Evolutionary conservation across 2,888 invertebrate genomes (phyloP).

Genomic region (Cordilura impudica): DNA sequence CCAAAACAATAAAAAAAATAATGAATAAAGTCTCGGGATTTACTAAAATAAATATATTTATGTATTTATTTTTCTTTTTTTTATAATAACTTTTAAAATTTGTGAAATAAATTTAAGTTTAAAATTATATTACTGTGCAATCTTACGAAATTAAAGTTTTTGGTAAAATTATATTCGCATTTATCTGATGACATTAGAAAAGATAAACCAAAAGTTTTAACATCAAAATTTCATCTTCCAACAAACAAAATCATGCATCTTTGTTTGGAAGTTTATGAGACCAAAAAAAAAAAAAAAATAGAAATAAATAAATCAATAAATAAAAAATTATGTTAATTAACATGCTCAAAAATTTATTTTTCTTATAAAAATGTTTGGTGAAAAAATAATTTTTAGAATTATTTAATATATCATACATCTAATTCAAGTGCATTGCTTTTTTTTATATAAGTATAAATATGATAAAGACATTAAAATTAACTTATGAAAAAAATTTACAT

Average conservation of each 20-base stretch:
- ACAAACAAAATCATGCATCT: slow-evolving; percentile 48
- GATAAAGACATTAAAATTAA: slow-evolving; percentile 47
- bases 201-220: background rate
- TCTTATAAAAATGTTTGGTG: background rate
- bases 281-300: too few species aligned
- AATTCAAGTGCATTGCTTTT: slow-evolving; percentile 30
- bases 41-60: too few species aligned
- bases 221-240: background rate
- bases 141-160: background rate
- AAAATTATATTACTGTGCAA: background rate
- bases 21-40: background rate
- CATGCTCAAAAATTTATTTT: slow-evolving; percentile 6
- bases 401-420: slow-evolving; percentile 24
- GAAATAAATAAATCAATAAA: too few species aligned
- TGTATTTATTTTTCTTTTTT: too few species aligned
- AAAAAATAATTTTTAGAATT: slow-evolving; percentile 4
- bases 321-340: slow-evolving; percentile 15
- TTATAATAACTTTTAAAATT: too few species aligned
- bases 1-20: slow-evolving; percentile 21
- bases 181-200: background rate
- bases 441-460: slow-evolving; percentile 20
- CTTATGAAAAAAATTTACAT: slow-evolving; percentile 24
- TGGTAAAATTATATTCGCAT: background rate
- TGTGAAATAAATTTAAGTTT: background rate
- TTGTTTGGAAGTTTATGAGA: slow-evolving; percentile 25